Evolutionary conservation across 2,888 invertebrate genomes (phyloP).

Genomic region (Crioceris asparagi): DNA sequence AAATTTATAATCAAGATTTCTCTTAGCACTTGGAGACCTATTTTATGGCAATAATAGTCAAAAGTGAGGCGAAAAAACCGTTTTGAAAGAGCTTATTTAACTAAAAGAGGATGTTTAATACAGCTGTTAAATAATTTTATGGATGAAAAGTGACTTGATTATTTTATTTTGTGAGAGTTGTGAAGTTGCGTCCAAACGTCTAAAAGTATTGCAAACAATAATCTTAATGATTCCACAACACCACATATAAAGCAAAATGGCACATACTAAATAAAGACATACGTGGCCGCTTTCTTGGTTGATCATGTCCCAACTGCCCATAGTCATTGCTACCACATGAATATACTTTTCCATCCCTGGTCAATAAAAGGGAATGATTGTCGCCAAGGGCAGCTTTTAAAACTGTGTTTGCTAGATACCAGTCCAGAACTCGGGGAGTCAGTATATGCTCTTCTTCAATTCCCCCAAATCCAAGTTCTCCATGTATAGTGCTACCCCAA

Average conservation of each 20-base stretch:
- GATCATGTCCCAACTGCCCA: slow-evolving; percentile 77
- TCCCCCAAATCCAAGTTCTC: slow-evolving; percentile 69
- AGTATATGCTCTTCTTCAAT: slow-evolving; percentile 61
- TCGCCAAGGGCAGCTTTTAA: slow-evolving; percentile 62
- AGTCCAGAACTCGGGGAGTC: slow-evolving; percentile 49
- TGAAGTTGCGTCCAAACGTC: too few relatives aligned
- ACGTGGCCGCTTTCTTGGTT: slow-evolving; percentile 56
- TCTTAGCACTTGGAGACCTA: too few relatives aligned
- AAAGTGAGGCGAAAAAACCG: too few relatives aligned
- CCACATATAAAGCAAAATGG: slow-evolving; percentile 19
- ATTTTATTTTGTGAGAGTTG: too few relatives aligned
- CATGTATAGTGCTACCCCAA: slow-evolving; percentile 69
- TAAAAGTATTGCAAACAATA: too few relatives aligned
- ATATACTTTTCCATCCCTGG: slow-evolving; percentile 67
- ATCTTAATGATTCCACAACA: too few relatives aligned
- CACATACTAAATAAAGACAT: slow-evolving; percentile 52
- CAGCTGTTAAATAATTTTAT: too few relatives aligned
- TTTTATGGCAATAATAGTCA: too few relatives aligned
- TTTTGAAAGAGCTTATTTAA: too few relatives aligned
- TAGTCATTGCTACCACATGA: slow-evolving; percentile 90
- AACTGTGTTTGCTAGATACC: slow-evolving; percentile 48
- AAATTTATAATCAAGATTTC: too few relatives aligned
- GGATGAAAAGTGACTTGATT: too few relatives aligned
- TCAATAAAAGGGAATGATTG: slow-evolving; percentile 70
- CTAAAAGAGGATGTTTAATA: too few relatives aligned